Evolutionary conservation across 2,888 invertebrate species (phyloP).

Genomic region (Epirrhoe tristata): DNA sequence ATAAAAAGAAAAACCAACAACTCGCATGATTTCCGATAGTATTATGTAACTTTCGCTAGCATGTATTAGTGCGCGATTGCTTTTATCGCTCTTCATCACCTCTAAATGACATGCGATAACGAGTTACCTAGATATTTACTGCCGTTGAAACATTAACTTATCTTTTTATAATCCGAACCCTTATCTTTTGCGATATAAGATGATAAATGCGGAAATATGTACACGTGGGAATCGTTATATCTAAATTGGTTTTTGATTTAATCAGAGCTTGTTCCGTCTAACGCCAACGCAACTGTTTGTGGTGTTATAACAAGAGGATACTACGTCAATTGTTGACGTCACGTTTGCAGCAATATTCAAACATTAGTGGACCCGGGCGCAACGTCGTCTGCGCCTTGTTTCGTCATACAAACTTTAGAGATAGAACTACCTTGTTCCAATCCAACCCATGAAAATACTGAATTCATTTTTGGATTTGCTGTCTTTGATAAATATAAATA

Average conservation of each 20-base stretch:
- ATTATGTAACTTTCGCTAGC: slow-evolving; percentile 10
- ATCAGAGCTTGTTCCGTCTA: not conserved
- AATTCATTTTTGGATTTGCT: too few relatives aligned
- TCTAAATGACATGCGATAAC: slow-evolving; percentile 22
- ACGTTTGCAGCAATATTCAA: too few relatives aligned
- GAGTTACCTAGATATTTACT: slow-evolving; percentile 6
- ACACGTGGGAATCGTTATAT: not conserved
- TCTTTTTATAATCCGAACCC: not conserved
- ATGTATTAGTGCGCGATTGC: slow-evolving; percentile 4
- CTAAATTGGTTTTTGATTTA: not conserved
- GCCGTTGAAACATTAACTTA: not conserved
- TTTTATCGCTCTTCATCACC: slow-evolving; percentile 21
- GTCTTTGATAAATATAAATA: too few relatives aligned
- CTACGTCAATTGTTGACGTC: too few relatives aligned
- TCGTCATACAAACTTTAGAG: too few relatives aligned
- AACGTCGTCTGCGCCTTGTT: too few relatives aligned
- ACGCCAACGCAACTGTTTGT: not conserved
- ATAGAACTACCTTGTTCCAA: too few relatives aligned
- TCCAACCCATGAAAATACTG: too few relatives aligned
- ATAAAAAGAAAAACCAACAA: not conserved
- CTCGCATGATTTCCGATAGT: not conserved
- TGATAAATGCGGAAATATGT: not conserved
- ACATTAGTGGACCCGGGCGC: too few relatives aligned
- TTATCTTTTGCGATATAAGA: slow-evolving; percentile 1
- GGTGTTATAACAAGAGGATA: too few relatives aligned